phyloP scores from a whole-genome alignment of 2,888 invertebrate genomes.

The Sinopyrophorus schimmeli region DNA sequence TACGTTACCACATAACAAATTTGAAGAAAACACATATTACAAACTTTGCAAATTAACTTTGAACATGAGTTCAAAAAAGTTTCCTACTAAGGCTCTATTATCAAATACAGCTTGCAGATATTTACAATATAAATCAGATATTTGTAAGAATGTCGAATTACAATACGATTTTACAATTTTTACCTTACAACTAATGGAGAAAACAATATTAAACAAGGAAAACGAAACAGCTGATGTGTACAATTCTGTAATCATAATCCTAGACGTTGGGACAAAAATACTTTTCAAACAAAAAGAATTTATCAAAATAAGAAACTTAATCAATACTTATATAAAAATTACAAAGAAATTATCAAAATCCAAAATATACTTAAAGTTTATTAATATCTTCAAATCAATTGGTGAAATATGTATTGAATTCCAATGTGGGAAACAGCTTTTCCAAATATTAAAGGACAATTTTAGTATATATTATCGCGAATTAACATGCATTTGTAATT shows the following conservation, averaged over 20 bases:
- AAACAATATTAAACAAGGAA: conserved; percentile 1
- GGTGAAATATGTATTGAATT: conserved; percentile 8
- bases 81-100: conserved; percentile 1
- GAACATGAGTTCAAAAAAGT: conserved; percentile 5
- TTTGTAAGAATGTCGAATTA: background rate
- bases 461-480: conserved; percentile 5
- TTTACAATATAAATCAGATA: too few species aligned
- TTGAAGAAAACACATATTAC: too few species aligned
- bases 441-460: background rate
- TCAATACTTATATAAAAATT: background rate
- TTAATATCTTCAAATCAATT: background rate
- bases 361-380: conserved; percentile 2
- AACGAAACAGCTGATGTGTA: conserved; percentile 1
- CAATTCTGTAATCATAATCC: conserved; percentile 11
- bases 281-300: conserved; percentile 8
- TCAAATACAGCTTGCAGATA: conserved; percentile 7
- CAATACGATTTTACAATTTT: conserved; percentile 5
- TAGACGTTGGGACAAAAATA: conserved; percentile 5
- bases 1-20: background rate
- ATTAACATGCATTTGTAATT: conserved; percentile 1
- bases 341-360: background rate
- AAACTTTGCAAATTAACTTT: conserved; percentile 4
- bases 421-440: background rate
- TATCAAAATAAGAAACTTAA: conserved; percentile 10
- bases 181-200: conserved; percentile 6